Conservation (phyloP, 1,140 invertebrate genomes). For the Cotesia typhae region DNA sequence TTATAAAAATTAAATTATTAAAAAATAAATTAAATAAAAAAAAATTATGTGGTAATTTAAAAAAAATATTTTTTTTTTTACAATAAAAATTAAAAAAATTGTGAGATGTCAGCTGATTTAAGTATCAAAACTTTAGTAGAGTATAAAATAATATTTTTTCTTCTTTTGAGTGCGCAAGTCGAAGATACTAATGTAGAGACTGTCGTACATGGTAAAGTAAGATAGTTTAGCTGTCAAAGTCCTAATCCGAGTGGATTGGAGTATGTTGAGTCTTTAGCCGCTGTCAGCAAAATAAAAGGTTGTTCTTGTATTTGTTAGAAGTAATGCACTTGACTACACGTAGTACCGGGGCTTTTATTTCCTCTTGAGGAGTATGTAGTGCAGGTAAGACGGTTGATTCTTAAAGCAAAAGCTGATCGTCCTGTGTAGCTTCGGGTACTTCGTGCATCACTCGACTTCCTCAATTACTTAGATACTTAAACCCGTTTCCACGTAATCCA, state of each 20-base stretch:
- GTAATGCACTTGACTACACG: conserved; percentile 13
- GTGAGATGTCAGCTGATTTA: no score
- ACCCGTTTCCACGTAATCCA: conserved; percentile 55
- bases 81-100: no score
- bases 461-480: conserved; percentile 59
- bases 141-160: background rate
- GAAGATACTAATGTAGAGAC: background rate
- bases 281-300: background rate
- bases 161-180: background rate
- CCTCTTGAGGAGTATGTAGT: no score
- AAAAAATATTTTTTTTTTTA: no score
- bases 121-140: no score
- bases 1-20: no score
- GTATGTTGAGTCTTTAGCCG: background rate
- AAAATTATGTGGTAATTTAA: no score
- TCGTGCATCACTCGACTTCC: conserved; percentile 50
- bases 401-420: conserved; percentile 8
- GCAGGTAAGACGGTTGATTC: background rate
- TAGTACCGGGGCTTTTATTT: no score
- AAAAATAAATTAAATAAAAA: no score
- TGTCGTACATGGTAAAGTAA: background rate
- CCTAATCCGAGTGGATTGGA: background rate
- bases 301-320: background rate
- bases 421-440: conserved; percentile 33
- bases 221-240: conserved; percentile 22